Evolutionary conservation across 2,797 vertebrate genomes (phyloP).

Genomic region (Mallotus villosus): DNA sequence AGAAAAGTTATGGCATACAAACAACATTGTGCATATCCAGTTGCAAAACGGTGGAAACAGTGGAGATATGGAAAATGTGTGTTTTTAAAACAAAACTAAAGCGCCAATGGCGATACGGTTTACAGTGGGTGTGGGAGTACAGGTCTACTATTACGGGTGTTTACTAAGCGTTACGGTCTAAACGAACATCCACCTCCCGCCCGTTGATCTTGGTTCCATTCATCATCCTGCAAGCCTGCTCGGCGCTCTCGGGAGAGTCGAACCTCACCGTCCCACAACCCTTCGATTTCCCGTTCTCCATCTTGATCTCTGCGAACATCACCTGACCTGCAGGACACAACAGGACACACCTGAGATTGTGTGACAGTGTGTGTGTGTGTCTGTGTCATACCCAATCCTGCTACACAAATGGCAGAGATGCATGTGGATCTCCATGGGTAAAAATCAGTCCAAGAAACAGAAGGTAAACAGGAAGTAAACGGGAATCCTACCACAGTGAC

Average conservation of each 20-base stretch:
- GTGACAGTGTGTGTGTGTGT: too few relatives aligned
- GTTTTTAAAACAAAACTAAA: conserved; percentile 95
- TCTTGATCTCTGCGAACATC: conserved; percentile 99
- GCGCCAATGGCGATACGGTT: conserved; percentile 51
- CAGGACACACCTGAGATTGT: not conserved
- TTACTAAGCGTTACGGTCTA: conserved; percentile 91
- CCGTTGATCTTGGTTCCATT: conserved; percentile 98
- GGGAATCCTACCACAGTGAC: conserved; percentile 84
- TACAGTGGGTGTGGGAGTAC: conserved; percentile 53
- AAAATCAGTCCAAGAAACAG: too few relatives aligned
- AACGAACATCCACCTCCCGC: conserved; percentile 95
- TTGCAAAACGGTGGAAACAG: conserved; percentile 74
- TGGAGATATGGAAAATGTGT: conserved; percentile 79
- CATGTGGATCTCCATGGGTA: not conserved
- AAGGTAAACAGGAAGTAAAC: not conserved
- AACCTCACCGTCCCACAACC: conserved; percentile 97
- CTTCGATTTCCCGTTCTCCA: conserved; percentile 98
- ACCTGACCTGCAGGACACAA: conserved; percentile 83
- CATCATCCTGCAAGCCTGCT: conserved; percentile 96
- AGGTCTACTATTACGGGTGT: conserved; percentile 65
- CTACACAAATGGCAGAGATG: not conserved
- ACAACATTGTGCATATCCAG: conserved; percentile 74
- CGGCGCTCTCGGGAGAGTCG: conserved; percentile 92
- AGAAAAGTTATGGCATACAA: conserved; percentile 83
- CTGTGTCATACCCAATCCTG: too few relatives aligned